A percentile compares a stretch with the other conserved stretches of the same genome.
phyloP scores from a whole-genome alignment of 1,140 invertebrate genomes.

The Dreissena rostriformis region DNA sequence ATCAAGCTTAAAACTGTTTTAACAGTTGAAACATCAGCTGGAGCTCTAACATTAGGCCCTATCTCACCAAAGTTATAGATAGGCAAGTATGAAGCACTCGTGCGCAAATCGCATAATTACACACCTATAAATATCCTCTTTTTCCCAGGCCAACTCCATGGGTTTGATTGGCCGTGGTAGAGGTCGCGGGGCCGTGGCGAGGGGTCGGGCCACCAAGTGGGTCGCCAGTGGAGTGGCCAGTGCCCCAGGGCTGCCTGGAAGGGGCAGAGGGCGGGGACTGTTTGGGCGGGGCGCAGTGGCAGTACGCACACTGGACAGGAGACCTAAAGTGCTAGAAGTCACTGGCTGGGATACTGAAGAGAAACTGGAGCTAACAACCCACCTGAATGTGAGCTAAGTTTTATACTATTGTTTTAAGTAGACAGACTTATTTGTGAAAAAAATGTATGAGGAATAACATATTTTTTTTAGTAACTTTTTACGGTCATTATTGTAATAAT shows the following conservation, averaged over 20 bases:
- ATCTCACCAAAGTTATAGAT: too few relatives aligned
- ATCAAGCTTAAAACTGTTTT: too few relatives aligned
- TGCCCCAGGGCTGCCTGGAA: slow-evolving; percentile 37
- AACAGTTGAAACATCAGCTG: too few relatives aligned
- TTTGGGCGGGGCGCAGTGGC: slow-evolving; percentile 58
- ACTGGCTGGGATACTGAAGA: slow-evolving; percentile 90
- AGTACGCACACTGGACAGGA: slow-evolving; percentile 88
- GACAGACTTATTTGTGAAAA: too few relatives aligned
- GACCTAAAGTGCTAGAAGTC: slow-evolving; percentile 90
- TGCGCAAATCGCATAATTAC: too few relatives aligned
- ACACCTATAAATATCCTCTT: background rate
- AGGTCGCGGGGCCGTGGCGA: slow-evolving; percentile 56
- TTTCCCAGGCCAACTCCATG: slow-evolving; percentile 73
- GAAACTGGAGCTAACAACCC: slow-evolving; percentile 86
- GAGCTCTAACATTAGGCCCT: too few relatives aligned
- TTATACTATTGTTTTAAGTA: too few relatives aligned
- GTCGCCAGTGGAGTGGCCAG: slow-evolving; percentile 57
- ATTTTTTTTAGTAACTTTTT: too few relatives aligned
- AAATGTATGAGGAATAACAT: too few relatives aligned
- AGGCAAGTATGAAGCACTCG: too few relatives aligned
- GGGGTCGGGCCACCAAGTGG: slow-evolving; percentile 63
- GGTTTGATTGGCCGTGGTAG: slow-evolving; percentile 73
- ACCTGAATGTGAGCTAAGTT: slow-evolving; percentile 86
- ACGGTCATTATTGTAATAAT: too few relatives aligned
- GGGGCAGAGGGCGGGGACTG: slow-evolving; percentile 60